Conservation (phyloP, 2,797 vertebrate genomes). For the Emydoidea blandingii region DNA sequence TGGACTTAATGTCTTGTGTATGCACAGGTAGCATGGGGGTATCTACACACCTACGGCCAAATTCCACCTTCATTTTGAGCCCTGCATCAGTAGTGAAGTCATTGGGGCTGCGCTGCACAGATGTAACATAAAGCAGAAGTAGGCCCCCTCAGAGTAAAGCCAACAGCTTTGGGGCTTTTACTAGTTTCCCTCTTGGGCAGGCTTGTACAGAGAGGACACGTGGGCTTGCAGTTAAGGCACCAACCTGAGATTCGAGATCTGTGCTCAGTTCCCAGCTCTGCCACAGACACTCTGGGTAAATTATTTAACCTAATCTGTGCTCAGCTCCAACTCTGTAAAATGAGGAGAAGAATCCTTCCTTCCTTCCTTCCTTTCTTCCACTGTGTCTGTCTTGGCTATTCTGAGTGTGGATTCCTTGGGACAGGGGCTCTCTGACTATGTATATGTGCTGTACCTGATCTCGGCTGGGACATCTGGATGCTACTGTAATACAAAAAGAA, state of each 20-base stretch:
- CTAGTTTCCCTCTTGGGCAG: not conserved
- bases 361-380: not conserved
- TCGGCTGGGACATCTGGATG: not conserved
- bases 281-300: not conserved
- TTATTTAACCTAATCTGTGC: not conserved
- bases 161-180: not conserved
- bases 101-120: not conserved
- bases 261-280: not conserved
- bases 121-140: not conserved
- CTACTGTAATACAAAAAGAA: not conserved
- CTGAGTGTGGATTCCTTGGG: not conserved
- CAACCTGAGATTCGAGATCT: not conserved
- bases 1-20: conserved; percentile 58
- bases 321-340: not conserved
- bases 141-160: not conserved
- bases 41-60: conserved; percentile 35
- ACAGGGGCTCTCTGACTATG: not conserved
- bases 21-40: conserved; percentile 56
- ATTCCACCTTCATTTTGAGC: conserved; percentile 31
- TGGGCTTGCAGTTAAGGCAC: not conserved
- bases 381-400: not conserved
- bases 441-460: not conserved
- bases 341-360: not conserved
- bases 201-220: not conserved
- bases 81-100: not conserved